phyloP scores from a whole-genome alignment of 2,113 vertebrate species.

The Ifrita kowaldi region DNA sequence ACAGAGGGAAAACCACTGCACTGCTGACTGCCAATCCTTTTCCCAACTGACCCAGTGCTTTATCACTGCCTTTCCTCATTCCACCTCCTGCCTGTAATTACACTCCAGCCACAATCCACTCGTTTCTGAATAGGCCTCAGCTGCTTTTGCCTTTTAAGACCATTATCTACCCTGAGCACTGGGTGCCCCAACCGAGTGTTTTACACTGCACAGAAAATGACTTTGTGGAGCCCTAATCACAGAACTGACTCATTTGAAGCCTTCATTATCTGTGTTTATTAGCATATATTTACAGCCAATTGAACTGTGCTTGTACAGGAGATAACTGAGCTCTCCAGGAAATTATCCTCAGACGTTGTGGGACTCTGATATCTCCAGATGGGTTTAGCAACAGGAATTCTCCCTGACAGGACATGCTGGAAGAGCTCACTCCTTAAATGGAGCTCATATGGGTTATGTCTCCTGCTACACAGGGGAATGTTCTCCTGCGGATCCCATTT shows the following conservation, averaged over 20 bases:
- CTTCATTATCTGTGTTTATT: conserved; percentile 8
- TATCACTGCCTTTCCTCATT: background rate
- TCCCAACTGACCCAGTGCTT: background rate
- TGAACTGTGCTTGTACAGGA: background rate
- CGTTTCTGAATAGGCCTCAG: background rate
- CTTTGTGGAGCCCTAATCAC: background rate
- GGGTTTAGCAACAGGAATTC: background rate
- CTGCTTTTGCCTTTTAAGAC: conserved; percentile 20
- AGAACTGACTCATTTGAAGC: background rate
- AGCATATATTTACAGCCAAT: background rate
- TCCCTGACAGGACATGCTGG: background rate
- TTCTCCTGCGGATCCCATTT: background rate
- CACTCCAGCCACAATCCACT: background rate
- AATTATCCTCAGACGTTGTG: background rate
- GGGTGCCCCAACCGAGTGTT: background rate
- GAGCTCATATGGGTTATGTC: background rate
- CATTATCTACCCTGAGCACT: background rate
- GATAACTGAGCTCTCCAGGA: background rate
- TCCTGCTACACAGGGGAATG: background rate
- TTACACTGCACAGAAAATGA: background rate
- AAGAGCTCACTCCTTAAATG: background rate
- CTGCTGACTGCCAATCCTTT: background rate
- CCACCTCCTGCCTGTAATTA: background rate
- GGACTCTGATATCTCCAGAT: background rate
- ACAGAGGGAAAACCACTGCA: fast-evolving